Evolutionary conservation across 2,888 invertebrate species (phyloP), one percentile per base, ranked within the genome.

Genomic region (Crossocerus cetratus): DNA sequence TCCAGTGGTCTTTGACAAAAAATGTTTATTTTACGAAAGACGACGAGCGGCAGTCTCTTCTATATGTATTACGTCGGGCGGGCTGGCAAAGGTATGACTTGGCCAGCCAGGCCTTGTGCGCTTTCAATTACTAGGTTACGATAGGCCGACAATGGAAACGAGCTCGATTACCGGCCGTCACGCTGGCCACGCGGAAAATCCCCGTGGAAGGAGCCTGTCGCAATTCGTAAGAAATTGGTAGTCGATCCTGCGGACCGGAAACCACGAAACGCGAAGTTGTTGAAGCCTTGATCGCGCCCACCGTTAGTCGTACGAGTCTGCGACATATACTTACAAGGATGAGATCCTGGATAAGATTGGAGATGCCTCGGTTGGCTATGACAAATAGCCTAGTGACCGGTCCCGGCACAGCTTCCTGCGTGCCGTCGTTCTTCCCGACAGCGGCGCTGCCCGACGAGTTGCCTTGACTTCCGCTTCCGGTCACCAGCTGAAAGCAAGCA

Each of bases 331-430:
- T 93, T 91, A 96, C 96, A 90, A 96, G 93, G 91, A 96, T 96
- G 86, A 97, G 93, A 91, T 97, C 96, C 91, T 96, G 96, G 84
- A 96, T 93, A 85, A 97, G 93, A 91, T 96, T 96, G 86, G 96
- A 95, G 86, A 96, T 93, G 82, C 96, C 96, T 83, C 96, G 93
- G 91, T 97, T 97, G 86, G 96, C 96, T 87, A 97, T 94, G 86
- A 97, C 96, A 90, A 96, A 96, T 69, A 96, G 93, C 89, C 96
- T 93, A 73, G 96, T 97, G 87, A 96, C 94, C 68, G 96, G 96
- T 84, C 96, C 96, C 91, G 96, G 96, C 85, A 96, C 95, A 68
- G 96, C 96, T 90, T 96, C 96, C 61, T 94, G 93, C 5, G 65
- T 43, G 3, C 61, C 76, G 2, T 78, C 78, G n/a, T 61, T 16